Evolutionary conservation across 2,113 vertebrate species (phyloP).

Genomic region (Podarcis muralis): DNA sequence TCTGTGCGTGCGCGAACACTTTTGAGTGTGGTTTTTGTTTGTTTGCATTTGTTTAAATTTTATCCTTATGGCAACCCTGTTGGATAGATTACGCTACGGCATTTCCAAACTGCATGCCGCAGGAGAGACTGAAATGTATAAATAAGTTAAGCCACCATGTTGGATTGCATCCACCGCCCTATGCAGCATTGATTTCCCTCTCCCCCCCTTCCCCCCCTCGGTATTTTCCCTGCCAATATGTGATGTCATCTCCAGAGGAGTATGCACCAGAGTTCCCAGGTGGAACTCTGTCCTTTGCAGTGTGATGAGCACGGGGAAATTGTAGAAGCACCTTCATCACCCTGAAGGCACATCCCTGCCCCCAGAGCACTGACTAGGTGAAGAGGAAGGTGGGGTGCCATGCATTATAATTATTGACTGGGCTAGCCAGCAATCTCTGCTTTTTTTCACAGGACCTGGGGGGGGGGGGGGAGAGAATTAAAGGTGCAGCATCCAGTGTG

Average conservation of each 20-base stretch:
- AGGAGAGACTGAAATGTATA: background rate
- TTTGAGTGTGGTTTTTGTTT: too few relatives aligned
- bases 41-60: background rate
- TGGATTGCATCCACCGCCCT: background rate
- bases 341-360: too few relatives aligned
- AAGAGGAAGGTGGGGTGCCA: background rate
- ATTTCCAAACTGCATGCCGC: background rate
- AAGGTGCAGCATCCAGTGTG: background rate
- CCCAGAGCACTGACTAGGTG: background rate
- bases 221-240: background rate
- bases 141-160: background rate
- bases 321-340: background rate
- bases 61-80: background rate
- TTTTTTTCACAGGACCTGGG: background rate
- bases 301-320: background rate
- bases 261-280: background rate
- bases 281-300: too few relatives aligned
- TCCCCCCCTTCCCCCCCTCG: background rate
- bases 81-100: background rate
- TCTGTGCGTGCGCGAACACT: too few relatives aligned
- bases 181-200: background rate
- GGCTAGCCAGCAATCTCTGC: background rate
- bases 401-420: background rate
- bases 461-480: too few relatives aligned
- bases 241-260: background rate